phyloP scores from a whole-genome alignment of 2,797 vertebrate genomes.

The Melopsittacus undulatus region DNA sequence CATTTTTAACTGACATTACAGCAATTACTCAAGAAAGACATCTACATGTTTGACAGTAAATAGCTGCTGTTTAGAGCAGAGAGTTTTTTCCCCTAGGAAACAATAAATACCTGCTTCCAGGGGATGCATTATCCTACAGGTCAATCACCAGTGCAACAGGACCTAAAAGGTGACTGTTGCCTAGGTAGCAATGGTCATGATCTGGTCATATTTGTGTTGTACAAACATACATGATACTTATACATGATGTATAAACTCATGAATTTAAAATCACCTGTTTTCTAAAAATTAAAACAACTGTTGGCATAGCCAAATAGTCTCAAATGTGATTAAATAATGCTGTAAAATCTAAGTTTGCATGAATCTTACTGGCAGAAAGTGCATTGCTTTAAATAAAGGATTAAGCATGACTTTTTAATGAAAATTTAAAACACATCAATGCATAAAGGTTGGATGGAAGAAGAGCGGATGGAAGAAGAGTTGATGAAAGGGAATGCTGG shows the following conservation, averaged over 20 bases:
- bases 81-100: neutral
- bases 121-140: neutral
- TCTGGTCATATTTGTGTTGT: neutral
- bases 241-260: neutral
- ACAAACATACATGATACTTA: neutral
- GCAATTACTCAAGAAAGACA: neutral
- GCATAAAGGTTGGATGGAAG: neutral
- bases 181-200: neutral
- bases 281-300: neutral
- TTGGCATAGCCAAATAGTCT: neutral
- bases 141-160: neutral
- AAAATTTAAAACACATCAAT: neutral
- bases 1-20: neutral
- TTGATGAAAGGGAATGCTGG: neutral
- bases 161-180: constrained; percentile 21
- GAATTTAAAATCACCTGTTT: neutral
- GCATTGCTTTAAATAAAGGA: neutral
- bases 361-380: neutral
- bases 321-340: neutral
- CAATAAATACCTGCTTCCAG: neutral
- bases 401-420: neutral
- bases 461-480: neutral
- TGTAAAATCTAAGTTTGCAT: neutral
- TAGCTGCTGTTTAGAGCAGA: neutral
- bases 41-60: neutral